A percentile compares a stretch with the other conserved stretches of the same genome.
phyloP scores from a whole-genome alignment of 2,888 invertebrate species.

The Nemotelus nigrinus region DNA sequence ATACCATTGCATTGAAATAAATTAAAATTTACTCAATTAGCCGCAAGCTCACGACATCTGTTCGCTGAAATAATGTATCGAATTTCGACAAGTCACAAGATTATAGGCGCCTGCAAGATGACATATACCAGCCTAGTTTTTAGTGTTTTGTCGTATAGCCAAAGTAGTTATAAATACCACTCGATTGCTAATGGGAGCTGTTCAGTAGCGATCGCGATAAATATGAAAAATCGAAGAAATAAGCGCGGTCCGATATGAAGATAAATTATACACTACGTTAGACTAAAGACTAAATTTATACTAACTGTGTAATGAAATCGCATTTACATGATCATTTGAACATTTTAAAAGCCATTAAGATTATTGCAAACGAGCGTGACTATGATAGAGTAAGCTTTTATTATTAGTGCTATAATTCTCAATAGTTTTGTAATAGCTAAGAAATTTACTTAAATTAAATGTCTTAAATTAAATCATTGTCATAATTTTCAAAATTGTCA shows the following conservation, averaged over 20 bases:
- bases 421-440: no score
- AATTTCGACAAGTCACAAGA: background rate
- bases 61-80: background rate
- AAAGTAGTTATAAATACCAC: background rate
- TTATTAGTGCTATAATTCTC: no score
- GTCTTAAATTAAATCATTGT: no score
- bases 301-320: background rate
- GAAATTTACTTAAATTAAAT: no score
- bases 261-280: no score
- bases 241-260: background rate
- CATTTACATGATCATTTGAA: slow-evolving; percentile 4
- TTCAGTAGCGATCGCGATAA: background rate
- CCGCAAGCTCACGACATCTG: no score
- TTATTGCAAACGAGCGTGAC: background rate
- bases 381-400: background rate
- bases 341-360: background rate
- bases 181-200: background rate
- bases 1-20: no score
- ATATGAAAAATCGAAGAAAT: slow-evolving; percentile 16
- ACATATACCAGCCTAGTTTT: background rate
- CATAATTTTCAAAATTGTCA: no score
- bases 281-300: no score
- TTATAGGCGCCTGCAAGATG: slow-evolving; percentile 13
- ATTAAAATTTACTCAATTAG: no score
- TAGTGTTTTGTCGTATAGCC: background rate